Percentiles rank a stretch among this genome's conserved stretches.
Conservation (phyloP, 1,140 invertebrate genomes). For the Ooceraea biroi region DNA sequence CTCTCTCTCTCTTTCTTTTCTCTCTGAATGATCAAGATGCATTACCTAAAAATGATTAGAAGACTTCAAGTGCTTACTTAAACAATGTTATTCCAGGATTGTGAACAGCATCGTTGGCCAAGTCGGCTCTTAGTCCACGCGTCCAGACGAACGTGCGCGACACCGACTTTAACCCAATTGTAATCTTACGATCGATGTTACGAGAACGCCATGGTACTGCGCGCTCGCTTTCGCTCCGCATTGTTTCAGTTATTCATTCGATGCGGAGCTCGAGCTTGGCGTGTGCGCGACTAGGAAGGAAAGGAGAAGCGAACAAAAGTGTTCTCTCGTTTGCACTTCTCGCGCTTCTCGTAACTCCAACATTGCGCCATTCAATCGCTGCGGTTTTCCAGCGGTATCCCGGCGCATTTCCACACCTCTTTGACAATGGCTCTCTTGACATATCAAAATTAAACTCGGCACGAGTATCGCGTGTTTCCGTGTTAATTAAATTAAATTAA, state of each 20-base stretch:
- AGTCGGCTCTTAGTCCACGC: not conserved
- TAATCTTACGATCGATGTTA: slow-evolving; percentile 59
- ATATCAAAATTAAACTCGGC: slow-evolving; percentile 13
- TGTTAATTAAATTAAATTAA: no score
- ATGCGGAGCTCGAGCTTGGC: slow-evolving; percentile 25
- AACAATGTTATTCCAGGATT: not conserved
- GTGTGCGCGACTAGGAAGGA: not conserved
- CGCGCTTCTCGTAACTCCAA: slow-evolving; percentile 7
- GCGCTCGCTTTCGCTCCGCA: slow-evolving; percentile 55
- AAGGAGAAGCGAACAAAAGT: slow-evolving; percentile 20
- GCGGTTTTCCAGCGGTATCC: slow-evolving; percentile 34
- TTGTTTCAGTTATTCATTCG: slow-evolving; percentile 63
- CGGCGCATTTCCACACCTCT: not conserved
- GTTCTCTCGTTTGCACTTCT: slow-evolving; percentile 46
- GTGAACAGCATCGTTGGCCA: not conserved
- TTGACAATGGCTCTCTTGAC: slow-evolving; percentile 37
- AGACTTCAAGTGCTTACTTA: no score
- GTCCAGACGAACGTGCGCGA: not conserved
- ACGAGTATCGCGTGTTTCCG: slow-evolving; percentile 11
- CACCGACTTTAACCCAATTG: slow-evolving; percentile 51
- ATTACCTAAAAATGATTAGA: not conserved
- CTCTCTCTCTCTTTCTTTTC: no score
- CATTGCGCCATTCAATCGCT: slow-evolving; percentile 1
- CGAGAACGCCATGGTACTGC: slow-evolving; percentile 55
- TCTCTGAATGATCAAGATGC: no score